Base-by-base conservation (phyloP, 2,888 invertebrate genomes). In the Pherbina coryleti region DNA sequence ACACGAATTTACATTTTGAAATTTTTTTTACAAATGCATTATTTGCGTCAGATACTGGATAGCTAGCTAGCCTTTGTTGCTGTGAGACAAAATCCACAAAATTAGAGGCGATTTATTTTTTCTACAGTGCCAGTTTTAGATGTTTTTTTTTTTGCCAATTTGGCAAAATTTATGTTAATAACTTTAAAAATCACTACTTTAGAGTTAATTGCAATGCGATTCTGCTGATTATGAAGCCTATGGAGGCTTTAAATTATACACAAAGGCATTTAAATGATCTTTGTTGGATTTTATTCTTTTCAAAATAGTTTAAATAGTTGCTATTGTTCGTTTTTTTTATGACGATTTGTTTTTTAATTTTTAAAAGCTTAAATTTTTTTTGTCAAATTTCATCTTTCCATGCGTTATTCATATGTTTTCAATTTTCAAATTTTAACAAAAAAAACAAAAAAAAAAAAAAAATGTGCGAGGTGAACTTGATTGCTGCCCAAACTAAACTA, bases 391-490 rank as follows among this genome's bases (percentile, higher is more conserved):
- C 19, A 22, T 11, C 17, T 55, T 14, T 70, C 9, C 9, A 53
- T 53, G 9, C 1, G 9, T 14, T 17, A 1, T 28, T 5, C 11
- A 17, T 2, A 4, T 49, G 49, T 49, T 11, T 37, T 70, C 49
- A 51, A 28, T 25, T 25, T 70, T 19, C 44, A 8, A 51, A 25
- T 51, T 69, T 49, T 53, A 14, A 55, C n/a, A 19, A 22, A 64
- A 14, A 17, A 17, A 17, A 11, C 25, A 19, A 49, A 51, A 25
- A n/a, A 22, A 49, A 44, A 84, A 80, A 25, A n/a, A 22, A 49
- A 44, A 84, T 80, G 82, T 82, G 85, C 85, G 87, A 86, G 87
- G 86, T 85, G 84, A 87, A 86, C 87, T 80, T 86, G 87, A 85
- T 85, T 82, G 75, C 73, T 66, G 71, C 37, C 28, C 62, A 44